Conservation (phyloP, 2,888 invertebrate species). For the Sisyra terminalis region DNA sequence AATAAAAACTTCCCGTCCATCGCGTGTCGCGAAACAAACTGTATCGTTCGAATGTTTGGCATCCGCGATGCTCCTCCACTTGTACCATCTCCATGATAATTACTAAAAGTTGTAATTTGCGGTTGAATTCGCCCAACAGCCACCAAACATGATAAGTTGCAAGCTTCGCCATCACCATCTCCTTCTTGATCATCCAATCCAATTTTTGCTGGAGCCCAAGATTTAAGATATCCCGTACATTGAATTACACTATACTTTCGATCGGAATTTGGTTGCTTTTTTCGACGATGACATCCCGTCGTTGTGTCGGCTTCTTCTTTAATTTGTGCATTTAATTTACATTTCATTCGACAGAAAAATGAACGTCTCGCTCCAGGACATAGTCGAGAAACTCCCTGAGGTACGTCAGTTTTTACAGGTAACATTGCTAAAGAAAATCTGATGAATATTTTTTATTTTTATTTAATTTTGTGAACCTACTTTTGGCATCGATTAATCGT, state of each 20-base stretch:
- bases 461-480: constrained; percentile 32
- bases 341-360: constrained; percentile 89
- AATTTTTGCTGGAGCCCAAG: constrained; percentile 72
- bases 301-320: constrained; percentile 58
- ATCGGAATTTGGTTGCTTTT: constrained; percentile 47
- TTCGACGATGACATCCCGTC: constrained; percentile 44
- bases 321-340: constrained; percentile 42
- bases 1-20: constrained; percentile 85
- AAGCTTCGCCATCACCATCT: constrained; percentile 39
- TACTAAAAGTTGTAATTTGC: constrained; percentile 25
- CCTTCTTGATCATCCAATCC: constrained; percentile 48
- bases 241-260: constrained; percentile 80
- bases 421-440: constrained; percentile 54
- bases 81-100: constrained; percentile 10
- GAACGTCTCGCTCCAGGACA: constrained; percentile 82
- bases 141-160: constrained; percentile 72
- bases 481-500: constrained; percentile 81
- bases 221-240: constrained; percentile 85
- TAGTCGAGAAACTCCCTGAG: constrained; percentile 56
- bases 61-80: constrained; percentile 16
- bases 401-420: constrained; percentile 73
- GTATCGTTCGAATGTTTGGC: constrained; percentile 41
- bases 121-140: constrained; percentile 68
- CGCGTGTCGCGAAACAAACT: constrained; percentile 72
- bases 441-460: constrained; percentile 2